Percentiles rank a stretch among this genome's conserved stretches.
Conservation (phyloP, 1,140 invertebrate species). For the Teleogryllus occipitalis region DNA sequence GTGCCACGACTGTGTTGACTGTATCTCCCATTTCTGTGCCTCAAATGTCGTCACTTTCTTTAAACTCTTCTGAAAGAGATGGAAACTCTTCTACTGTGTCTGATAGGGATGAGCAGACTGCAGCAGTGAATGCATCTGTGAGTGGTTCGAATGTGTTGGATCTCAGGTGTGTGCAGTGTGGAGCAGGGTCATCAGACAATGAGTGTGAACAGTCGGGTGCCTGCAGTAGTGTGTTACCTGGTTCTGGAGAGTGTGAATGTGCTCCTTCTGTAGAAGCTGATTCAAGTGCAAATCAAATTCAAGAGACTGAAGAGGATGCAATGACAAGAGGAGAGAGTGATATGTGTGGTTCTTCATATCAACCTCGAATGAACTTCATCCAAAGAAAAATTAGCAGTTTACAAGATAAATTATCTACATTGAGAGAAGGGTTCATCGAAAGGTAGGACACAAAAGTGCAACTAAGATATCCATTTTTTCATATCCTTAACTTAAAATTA, state of each 20-base stretch:
- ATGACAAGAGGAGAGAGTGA: background rate
- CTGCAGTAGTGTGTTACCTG: too few species aligned
- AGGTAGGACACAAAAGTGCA: slow-evolving; percentile 30
- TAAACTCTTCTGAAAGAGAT: background rate
- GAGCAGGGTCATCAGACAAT: too few species aligned
- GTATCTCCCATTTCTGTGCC: background rate
- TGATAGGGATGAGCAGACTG: slow-evolving; percentile 19
- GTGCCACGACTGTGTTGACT: background rate
- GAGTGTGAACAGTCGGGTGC: too few species aligned
- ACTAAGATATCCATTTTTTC: too few species aligned
- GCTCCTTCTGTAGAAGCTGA: too few species aligned
- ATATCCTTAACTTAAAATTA: too few species aligned
- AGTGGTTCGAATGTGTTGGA: too few species aligned
- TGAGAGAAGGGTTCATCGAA: slow-evolving; percentile 43
- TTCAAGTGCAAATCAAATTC: too few species aligned
- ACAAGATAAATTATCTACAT: slow-evolving; percentile 40
- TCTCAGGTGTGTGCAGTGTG: too few species aligned
- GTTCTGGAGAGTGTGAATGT: too few species aligned
- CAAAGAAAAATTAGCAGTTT: slow-evolving; percentile 13
- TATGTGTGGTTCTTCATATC: too few species aligned
- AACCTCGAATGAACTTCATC: background rate
- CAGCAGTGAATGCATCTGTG: slow-evolving; percentile 18
- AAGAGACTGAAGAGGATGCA: too few species aligned
- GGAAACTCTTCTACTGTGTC: slow-evolving; percentile 15
- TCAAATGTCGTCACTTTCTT: background rate